phyloP scores from a whole-genome alignment of 2,113 vertebrate genomes.

The Coptodon bakossiorum region DNA sequence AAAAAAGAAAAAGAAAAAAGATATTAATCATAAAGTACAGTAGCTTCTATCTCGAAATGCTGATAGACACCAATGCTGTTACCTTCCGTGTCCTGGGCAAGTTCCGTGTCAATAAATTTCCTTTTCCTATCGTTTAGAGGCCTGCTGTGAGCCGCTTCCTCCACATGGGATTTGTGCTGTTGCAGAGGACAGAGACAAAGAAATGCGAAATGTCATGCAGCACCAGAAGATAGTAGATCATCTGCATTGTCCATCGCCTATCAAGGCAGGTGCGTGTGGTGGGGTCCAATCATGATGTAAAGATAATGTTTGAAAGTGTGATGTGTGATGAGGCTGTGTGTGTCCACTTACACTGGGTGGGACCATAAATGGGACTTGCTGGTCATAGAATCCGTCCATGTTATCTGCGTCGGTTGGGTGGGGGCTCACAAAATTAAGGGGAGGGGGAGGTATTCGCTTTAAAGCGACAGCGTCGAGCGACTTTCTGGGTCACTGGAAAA shows the following conservation, averaged over 20 bases:
- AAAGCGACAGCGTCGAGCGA: slow-evolving; percentile 40
- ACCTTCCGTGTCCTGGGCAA: slow-evolving; percentile 97
- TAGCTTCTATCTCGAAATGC: neutral
- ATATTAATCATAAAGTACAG: neutral
- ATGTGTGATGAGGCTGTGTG: neutral
- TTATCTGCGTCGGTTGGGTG: slow-evolving; percentile 48
- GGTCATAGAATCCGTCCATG: slow-evolving; percentile 97
- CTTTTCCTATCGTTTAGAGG: slow-evolving; percentile 82
- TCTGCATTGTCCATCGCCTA: neutral
- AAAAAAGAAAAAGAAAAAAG: neutral
- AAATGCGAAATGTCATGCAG: neutral
- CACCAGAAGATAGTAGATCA: neutral
- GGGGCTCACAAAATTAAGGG: slow-evolving; percentile 28
- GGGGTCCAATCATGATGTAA: neutral
- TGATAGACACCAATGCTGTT: neutral
- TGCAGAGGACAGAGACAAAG: neutral
- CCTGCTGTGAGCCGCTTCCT: slow-evolving; percentile 74
- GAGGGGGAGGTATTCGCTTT: slow-evolving; percentile 39
- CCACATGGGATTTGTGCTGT: slow-evolving; percentile 72
- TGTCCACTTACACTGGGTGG: slow-evolving; percentile 83
- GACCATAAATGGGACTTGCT: slow-evolving; percentile 93
- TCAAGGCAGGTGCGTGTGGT: neutral
- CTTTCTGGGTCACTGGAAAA: slow-evolving; percentile 24
- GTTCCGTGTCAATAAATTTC: slow-evolving; percentile 89
- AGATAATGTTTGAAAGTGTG: neutral